Conservation (phyloP, 2,888 invertebrate species). For the Diaphora mendica region DNA sequence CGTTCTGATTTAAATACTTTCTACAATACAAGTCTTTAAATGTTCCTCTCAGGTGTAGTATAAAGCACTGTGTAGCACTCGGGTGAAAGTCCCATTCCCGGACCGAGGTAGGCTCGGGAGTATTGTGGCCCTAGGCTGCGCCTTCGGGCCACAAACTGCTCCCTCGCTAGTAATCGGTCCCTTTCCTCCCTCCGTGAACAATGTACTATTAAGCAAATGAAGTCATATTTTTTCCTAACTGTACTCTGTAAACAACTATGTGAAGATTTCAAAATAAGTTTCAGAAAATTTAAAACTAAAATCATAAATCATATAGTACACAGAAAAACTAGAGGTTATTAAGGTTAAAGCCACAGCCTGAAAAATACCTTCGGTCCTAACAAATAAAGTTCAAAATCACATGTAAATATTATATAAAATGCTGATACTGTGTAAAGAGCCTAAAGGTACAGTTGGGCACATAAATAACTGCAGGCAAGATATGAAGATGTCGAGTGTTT, state of each 20-base stretch:
- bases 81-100: no score
- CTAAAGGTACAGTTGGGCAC: conserved; percentile 69
- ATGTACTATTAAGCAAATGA: no score
- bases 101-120: no score
- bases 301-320: conserved; percentile 1
- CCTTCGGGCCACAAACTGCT: no score
- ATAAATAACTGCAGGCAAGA: conserved; percentile 76
- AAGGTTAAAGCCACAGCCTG: conserved; percentile 9
- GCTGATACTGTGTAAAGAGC: conserved; percentile 53
- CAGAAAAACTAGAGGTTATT: conserved; percentile 5
- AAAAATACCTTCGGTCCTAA: neutral
- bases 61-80: no score
- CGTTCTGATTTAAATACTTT: no score
- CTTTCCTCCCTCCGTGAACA: no score
- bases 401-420: conserved; percentile 21
- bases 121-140: no score
- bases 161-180: no score
- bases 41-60: no score
- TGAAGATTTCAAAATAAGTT: neutral
- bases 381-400: conserved; percentile 23
- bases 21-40: no score
- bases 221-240: neutral
- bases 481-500: conserved; percentile 82
- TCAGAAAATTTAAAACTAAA: conserved; percentile 2
- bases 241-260: neutral